Percentiles rank a stretch among this genome's conserved stretches.
phyloP scores from a whole-genome alignment of 2,888 invertebrate genomes.

The Tetheella fluctuosa region DNA sequence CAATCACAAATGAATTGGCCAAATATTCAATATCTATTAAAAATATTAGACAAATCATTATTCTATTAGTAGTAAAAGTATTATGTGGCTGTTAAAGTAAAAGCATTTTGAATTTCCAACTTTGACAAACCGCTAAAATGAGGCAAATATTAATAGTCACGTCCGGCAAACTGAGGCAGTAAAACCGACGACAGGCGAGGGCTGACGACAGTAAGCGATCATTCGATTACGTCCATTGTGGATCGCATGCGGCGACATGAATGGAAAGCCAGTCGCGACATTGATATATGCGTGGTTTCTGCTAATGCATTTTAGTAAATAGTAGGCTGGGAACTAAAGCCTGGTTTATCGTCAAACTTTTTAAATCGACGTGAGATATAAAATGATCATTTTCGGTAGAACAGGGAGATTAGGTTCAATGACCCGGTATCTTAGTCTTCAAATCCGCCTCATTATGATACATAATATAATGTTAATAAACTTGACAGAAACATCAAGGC shows the following conservation, averaged over 20 bases:
- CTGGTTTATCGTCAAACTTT: not conserved
- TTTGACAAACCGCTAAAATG: not conserved
- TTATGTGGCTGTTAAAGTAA: not conserved
- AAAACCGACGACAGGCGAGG: conserved; percentile 18
- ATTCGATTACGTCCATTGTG: conserved; percentile 24
- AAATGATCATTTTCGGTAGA: too few relatives aligned
- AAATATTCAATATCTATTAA: too few relatives aligned
- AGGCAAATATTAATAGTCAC: conserved; percentile 2
- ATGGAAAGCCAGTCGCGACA: conserved; percentile 28
- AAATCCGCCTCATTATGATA: too few relatives aligned
- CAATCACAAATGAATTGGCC: too few relatives aligned
- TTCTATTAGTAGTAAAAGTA: too few relatives aligned
- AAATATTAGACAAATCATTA: too few relatives aligned
- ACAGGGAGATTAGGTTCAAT: too few relatives aligned
- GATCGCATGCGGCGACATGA: conserved; percentile 28
- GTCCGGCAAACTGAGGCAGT: conserved; percentile 20
- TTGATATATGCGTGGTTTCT: conserved; percentile 28
- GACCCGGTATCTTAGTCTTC: too few relatives aligned
- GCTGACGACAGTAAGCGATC: conserved; percentile 16
- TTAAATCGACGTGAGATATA: not conserved
- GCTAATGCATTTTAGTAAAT: conserved; percentile 4
- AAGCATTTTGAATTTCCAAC: conserved; percentile 13
- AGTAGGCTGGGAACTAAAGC: not conserved
- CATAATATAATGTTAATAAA: too few relatives aligned
- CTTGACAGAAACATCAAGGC: too few relatives aligned